A percentile compares a stretch with the other conserved stretches of the same genome.
Conservation (phyloP, 1,140 invertebrate species). For the Drosophila ananassae region DNA sequence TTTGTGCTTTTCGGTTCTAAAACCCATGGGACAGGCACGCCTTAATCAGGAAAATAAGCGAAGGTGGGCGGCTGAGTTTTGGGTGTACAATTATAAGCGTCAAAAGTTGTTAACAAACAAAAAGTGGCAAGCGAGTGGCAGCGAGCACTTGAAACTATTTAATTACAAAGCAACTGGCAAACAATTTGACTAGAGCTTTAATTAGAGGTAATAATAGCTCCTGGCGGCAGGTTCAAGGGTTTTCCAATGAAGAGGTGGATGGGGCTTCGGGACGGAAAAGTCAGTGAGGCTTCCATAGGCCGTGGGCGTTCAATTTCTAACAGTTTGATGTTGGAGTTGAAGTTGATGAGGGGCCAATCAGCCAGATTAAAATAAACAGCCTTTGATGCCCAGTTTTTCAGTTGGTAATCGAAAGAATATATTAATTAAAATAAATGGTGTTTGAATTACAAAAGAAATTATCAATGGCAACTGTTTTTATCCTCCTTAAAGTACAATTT, state of each 20-base stretch:
- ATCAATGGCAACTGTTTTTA: neutral
- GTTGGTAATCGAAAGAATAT: neutral
- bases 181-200: conserved; percentile 71
- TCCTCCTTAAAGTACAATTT: no score
- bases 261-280: neutral
- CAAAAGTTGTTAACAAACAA: conserved; percentile 71
- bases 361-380: conserved; percentile 7
- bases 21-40: conserved; percentile 6
- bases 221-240: conserved; percentile 8
- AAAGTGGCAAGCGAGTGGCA: conserved; percentile 66
- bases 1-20: neutral
- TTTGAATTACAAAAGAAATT: conserved; percentile 1
- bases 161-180: conserved; percentile 75
- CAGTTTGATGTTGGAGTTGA: conserved; percentile 25
- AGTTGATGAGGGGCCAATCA: conserved; percentile 30
- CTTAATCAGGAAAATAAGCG: conserved; percentile 32
- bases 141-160: conserved; percentile 74
- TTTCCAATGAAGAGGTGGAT: neutral
- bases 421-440: conserved; percentile 9
- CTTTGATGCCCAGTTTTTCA: conserved; percentile 25
- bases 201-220: conserved; percentile 65
- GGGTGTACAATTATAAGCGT: conserved; percentile 71
- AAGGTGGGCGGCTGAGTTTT: conserved; percentile 1
- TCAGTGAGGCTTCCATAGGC: neutral
- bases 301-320: conserved; percentile 24